Conservation (phyloP, 2,888 invertebrate species). For the Microplitis manilae region DNA sequence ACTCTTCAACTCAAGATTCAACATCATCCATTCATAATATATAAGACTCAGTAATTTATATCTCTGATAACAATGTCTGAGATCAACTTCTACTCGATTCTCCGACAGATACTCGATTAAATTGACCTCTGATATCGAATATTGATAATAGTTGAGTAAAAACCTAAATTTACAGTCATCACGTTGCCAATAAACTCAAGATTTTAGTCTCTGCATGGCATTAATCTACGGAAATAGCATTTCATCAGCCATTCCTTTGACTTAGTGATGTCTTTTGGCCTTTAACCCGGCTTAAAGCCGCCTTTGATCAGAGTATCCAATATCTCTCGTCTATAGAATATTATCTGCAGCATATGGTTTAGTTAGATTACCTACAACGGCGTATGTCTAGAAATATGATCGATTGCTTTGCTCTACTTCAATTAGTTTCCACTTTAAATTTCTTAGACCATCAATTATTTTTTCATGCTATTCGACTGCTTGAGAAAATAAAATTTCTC, state of each 20-base stretch:
- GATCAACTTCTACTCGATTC: no score
- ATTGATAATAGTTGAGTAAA: no score
- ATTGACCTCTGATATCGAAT: no score
- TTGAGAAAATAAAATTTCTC: background rate
- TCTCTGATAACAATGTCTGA: no score
- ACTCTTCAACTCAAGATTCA: no score
- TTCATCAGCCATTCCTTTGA: background rate
- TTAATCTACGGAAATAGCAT: background rate
- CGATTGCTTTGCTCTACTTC: background rate
- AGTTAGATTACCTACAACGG: no score
- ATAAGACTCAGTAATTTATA: no score
- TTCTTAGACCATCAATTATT: background rate
- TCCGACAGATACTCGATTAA: no score
- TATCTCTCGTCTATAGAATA: background rate
- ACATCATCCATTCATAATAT: no score
- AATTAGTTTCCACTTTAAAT: background rate
- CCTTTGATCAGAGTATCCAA: background rate
- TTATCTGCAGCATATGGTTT: background rate
- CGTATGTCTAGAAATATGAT: background rate
- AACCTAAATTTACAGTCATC: no score
- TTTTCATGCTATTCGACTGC: background rate
- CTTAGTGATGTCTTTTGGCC: background rate
- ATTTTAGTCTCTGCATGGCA: no score
- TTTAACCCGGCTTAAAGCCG: background rate
- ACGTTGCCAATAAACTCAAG: no score